Evolutionary conservation across 2,797 vertebrate genomes (phyloP).

Genomic region (Anguilla pacifica): DNA sequence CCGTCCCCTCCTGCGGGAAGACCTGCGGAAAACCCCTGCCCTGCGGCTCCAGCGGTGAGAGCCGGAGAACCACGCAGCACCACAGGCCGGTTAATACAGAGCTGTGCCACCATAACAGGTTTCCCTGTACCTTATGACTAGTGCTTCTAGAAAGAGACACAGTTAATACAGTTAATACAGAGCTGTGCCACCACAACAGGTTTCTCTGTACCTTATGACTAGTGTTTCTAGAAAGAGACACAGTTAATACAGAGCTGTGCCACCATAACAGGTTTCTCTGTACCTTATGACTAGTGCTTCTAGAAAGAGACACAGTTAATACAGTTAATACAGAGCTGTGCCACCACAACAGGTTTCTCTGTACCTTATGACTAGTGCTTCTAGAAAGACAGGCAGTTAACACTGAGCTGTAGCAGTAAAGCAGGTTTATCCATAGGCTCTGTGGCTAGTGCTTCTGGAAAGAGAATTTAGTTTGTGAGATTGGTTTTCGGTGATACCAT

Average conservation of each 20-base stretch:
- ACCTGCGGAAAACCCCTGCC: conserved; percentile 88
- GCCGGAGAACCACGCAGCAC: not conserved
- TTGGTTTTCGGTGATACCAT: not conserved
- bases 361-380: not conserved
- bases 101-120: not conserved
- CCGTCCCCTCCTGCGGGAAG: conserved; percentile 91
- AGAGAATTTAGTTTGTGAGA: not conserved
- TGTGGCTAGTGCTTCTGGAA: not conserved
- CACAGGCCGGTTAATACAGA: not conserved
- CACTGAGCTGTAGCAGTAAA: not conserved
- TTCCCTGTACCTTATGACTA: not conserved
- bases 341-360: not conserved
- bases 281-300: not conserved
- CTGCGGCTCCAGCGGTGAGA: conserved; percentile 88
- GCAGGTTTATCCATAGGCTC: not conserved
- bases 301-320: not conserved
- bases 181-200: not conserved
- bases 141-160: not conserved
- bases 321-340: not conserved
- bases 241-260: not conserved
- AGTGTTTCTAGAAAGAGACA: not conserved
- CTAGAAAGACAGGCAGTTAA: not conserved
- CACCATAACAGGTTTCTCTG: not conserved
- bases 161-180: not conserved
- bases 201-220: not conserved